phyloP scores from a whole-genome alignment of 2,113 vertebrate genomes.

The Deroptyus accipitrinus region DNA sequence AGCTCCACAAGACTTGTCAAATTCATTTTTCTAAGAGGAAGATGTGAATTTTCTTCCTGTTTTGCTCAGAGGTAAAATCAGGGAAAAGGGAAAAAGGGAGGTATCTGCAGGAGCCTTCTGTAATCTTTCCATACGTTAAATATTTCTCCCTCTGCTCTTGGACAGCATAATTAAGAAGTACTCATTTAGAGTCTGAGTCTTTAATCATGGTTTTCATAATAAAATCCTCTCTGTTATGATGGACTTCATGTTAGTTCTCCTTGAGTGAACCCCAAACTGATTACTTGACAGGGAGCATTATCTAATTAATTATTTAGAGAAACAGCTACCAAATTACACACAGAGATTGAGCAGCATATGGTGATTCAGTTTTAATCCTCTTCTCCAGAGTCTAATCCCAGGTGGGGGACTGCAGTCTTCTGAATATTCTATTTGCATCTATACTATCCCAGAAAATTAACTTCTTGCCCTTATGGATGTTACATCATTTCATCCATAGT shows the following conservation, averaged over 20 bases:
- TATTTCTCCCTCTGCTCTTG: neutral
- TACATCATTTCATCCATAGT: neutral
- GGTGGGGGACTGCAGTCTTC: neutral
- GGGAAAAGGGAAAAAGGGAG: neutral
- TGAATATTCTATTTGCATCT: neutral
- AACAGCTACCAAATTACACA: conserved; percentile 46
- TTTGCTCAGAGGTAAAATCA: neutral
- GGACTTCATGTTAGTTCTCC: conserved; percentile 14
- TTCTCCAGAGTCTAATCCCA: conserved; percentile 27
- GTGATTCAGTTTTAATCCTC: conserved; percentile 35
- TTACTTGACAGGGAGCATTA: conserved; percentile 34
- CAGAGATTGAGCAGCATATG: conserved; percentile 51
- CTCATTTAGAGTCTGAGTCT: conserved; percentile 19
- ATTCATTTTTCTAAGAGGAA: neutral
- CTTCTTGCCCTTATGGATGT: neutral
- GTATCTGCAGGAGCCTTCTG: neutral
- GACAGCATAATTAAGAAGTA: neutral
- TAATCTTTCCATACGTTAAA: neutral
- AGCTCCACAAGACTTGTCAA: conserved; percentile 8
- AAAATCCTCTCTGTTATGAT: conserved; percentile 35
- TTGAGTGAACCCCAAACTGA: conserved; percentile 17
- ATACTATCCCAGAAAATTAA: neutral
- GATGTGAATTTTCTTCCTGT: neutral
- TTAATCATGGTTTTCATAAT: conserved; percentile 27
- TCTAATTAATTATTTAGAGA: conserved; percentile 57